Conservation (phyloP, 1,140 invertebrate species). For the Drosophila ironensis region DNA sequence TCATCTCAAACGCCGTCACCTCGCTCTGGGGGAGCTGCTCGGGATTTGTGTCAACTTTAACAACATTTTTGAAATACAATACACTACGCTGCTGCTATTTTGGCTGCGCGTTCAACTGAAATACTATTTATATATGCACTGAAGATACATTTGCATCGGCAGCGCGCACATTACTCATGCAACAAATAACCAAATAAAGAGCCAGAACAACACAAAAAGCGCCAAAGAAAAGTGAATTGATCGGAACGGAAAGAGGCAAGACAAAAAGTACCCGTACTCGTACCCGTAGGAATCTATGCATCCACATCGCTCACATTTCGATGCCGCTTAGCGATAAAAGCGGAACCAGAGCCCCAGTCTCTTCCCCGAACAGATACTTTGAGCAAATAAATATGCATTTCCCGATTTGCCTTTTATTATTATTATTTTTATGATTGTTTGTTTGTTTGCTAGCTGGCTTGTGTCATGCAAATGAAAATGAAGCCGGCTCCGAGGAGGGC, state of each 20-base stretch:
- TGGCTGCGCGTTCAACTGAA: constrained; percentile 76
- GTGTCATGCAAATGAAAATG: constrained; percentile 67
- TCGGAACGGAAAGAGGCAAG: constrained; percentile 1
- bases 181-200: constrained; percentile 48
- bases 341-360: constrained; percentile 22
- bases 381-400: constrained; percentile 75
- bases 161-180: constrained; percentile 64
- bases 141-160: constrained; percentile 71
- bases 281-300: constrained; percentile 47
- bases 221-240: constrained; percentile 6
- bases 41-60: constrained; percentile 70
- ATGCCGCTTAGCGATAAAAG: constrained; percentile 62
- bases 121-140: constrained; percentile 77
- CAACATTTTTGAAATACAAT: constrained; percentile 70
- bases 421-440: constrained; percentile 14
- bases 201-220: constrained; percentile 17
- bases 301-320: constrained; percentile 71
- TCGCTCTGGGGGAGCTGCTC: constrained; percentile 7
- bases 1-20: constrained; percentile 3
- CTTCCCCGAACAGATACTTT: constrained; percentile 58
- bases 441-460: constrained; percentile 37
- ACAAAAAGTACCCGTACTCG: too few species aligned
- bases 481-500: constrained; percentile 33
- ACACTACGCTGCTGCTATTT: constrained; percentile 57
- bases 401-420: constrained; percentile 49